These are phyloP conservation scores for Euphydryas editha DNA, from an alignment of 2,888 invertebrate species.

Conservation along the genomic window DNA sequence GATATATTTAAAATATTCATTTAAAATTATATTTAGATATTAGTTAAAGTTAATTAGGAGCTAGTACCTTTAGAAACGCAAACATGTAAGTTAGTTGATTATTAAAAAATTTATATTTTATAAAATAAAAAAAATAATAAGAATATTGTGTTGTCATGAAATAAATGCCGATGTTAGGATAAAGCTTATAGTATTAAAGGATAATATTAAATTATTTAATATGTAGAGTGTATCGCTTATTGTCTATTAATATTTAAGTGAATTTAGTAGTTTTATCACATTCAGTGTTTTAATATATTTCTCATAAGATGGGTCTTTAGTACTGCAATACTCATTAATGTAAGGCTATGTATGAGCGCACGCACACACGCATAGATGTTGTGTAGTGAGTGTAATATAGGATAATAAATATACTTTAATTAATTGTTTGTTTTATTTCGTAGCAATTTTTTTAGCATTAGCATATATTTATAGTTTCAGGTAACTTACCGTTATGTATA, in stretches of 20 bases:
- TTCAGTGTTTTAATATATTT: constrained; percentile 69
- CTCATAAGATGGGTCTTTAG: constrained; percentile 56
- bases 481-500: not conserved
- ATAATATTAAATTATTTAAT: constrained; percentile 34
- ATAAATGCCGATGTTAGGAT: constrained; percentile 48
- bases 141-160: constrained; percentile 55
- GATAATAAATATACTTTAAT: constrained; percentile 45
- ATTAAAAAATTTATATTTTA: constrained; percentile 46
- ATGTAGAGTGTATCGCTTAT: constrained; percentile 51
- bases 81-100: constrained; percentile 38
- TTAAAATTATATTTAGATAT: not conserved
- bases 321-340: constrained; percentile 80
- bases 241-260: constrained; percentile 39
- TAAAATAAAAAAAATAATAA: constrained; percentile 41
- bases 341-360: constrained; percentile 58
- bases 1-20: constrained; percentile 1
- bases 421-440: constrained; percentile 27
- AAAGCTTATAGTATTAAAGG: constrained; percentile 36
- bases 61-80: constrained; percentile 9
- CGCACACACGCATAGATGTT: constrained; percentile 62
- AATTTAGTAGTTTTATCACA: constrained; percentile 58
- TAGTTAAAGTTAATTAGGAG: too few relatives aligned
- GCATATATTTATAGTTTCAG: not conserved
- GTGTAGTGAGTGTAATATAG: constrained; percentile 54
- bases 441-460: too few relatives aligned